A percentile compares a stretch with the other conserved stretches of the same genome.
Evolutionary conservation across 2,797 vertebrate genomes (phyloP).

Genomic region (Argyrosomus regius): DNA sequence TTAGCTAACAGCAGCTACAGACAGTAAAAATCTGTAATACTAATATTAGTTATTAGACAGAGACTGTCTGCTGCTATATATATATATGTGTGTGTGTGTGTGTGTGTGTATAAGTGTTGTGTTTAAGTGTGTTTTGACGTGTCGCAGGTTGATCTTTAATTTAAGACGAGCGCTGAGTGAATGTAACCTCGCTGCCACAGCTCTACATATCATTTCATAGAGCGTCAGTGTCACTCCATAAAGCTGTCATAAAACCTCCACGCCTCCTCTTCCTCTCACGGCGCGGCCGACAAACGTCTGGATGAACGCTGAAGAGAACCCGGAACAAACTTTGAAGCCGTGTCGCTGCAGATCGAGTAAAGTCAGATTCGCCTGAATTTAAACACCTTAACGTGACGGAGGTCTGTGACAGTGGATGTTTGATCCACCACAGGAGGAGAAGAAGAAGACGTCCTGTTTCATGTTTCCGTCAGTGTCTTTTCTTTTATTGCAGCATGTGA

Average conservation of each 20-base stretch:
- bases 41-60: too few relatives aligned
- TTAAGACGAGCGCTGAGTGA: constrained; percentile 27
- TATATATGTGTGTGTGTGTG: neutral
- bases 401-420: neutral
- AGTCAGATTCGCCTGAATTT: too few relatives aligned
- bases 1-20: too few relatives aligned
- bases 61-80: too few relatives aligned
- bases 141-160: constrained; percentile 34
- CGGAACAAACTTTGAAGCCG: too few relatives aligned
- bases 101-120: neutral
- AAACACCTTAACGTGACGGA: too few relatives aligned
- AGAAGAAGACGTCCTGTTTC: neutral
- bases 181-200: constrained; percentile 43
- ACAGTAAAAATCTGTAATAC: neutral
- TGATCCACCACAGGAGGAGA: neutral
- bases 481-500: too few relatives aligned
- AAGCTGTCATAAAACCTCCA: constrained; percentile 55
- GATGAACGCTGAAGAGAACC: too few relatives aligned
- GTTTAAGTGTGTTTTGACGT: neutral
- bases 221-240: constrained; percentile 46
- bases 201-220: constrained; percentile 50
- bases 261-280: constrained; percentile 9
- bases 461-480: too few relatives aligned
- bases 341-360: too few relatives aligned
- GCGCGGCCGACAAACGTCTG: too few relatives aligned